phyloP scores from a whole-genome alignment of 2,888 invertebrate genomes.

The Eudemis profundana region DNA sequence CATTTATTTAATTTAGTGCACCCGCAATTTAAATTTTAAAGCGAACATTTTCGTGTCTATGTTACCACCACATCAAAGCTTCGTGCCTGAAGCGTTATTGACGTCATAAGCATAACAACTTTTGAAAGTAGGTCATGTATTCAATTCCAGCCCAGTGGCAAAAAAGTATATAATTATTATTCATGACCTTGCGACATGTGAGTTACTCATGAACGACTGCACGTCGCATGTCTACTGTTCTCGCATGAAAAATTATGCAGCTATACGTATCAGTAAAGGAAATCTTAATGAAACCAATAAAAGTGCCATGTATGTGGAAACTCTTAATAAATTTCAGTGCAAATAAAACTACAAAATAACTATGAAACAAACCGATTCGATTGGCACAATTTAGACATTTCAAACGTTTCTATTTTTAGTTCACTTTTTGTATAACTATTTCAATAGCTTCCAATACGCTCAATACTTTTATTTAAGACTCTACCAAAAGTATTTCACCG shows the following conservation, averaged over 20 bases:
- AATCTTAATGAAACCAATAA: constrained; percentile 38
- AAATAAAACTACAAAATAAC: background rate
- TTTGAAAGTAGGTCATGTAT: constrained; percentile 78
- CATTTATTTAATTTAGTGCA: constrained; percentile 19
- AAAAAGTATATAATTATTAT: constrained; percentile 64
- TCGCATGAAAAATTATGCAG: constrained; percentile 56
- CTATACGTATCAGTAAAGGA: constrained; percentile 40
- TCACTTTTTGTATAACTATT: background rate
- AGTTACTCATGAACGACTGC: constrained; percentile 48
- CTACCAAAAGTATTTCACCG: too few species aligned
- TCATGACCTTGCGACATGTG: constrained; percentile 70
- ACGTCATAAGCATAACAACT: constrained; percentile 72
- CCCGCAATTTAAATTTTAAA: constrained; percentile 29
- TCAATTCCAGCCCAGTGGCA: constrained; percentile 63
- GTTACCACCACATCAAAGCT: constrained; percentile 34
- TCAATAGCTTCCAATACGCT: background rate
- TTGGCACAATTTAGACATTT: background rate
- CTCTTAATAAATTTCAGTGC: background rate
- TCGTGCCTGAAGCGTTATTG: constrained; percentile 57
- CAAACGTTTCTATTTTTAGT: background rate
- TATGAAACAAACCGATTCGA: too few species aligned
- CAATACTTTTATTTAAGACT: background rate
- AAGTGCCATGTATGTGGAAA: background rate
- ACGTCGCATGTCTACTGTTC: constrained; percentile 52
- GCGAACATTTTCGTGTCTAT: constrained; percentile 28